Conservation (phyloP, 2,888 invertebrate species). For the Tetranychus piercei region DNA sequence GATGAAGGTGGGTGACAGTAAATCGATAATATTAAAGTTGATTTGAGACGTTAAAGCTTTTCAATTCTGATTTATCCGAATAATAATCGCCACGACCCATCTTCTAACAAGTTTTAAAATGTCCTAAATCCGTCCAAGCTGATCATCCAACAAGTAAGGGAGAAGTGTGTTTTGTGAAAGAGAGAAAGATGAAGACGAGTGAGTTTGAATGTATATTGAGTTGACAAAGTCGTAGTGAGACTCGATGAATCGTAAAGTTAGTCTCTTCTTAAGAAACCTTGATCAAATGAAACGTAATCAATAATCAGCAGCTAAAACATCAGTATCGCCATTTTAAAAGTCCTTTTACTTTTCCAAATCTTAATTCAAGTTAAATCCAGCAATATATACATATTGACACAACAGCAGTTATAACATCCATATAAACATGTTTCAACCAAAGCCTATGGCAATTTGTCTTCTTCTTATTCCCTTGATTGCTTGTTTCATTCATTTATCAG, state of each 20-base stretch:
- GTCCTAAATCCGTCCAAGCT: not conserved
- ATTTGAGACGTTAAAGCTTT: not conserved
- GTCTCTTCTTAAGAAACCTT: not conserved
- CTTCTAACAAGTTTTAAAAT: not conserved
- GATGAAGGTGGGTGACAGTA: not conserved
- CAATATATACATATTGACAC: not conserved
- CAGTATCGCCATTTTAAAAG: not conserved
- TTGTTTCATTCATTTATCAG: not conserved
- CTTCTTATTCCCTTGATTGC: not conserved
- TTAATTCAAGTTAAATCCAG: not conserved
- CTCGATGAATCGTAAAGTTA: not conserved
- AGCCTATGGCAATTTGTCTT: slow-evolving; percentile 1
- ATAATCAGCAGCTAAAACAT: not conserved
- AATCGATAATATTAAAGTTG: not conserved
- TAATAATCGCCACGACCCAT: not conserved
- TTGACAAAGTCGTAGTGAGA: not conserved
- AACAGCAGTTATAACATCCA: not conserved
- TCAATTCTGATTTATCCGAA: not conserved
- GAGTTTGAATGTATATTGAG: not conserved
- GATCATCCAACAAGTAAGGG: not conserved
- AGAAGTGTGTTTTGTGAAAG: too few relatives aligned
- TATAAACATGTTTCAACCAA: not conserved
- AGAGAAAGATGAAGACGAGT: not conserved
- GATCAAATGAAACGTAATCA: not conserved
- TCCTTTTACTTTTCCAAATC: not conserved